Evolutionary conservation across 2,113 vertebrate genomes (phyloP).

Genomic region (Oxyruncus cristatus): DNA sequence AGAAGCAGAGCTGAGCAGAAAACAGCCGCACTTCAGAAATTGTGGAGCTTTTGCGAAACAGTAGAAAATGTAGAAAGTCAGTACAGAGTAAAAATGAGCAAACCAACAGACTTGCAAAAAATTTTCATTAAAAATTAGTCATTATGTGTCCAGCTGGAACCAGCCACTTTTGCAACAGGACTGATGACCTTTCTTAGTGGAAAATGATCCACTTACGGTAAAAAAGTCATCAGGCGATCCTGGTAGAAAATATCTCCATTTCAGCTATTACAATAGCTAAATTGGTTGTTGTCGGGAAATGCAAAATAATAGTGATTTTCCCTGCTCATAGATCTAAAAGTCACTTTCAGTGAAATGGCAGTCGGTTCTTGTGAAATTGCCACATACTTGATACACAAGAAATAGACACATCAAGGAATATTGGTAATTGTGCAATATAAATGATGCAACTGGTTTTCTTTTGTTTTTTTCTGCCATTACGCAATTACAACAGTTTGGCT

Average conservation of each 20-base stretch:
- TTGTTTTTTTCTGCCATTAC: not conserved
- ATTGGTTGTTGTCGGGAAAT: not conserved
- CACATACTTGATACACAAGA: not conserved
- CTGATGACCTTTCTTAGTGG: not conserved
- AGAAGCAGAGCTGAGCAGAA: not conserved
- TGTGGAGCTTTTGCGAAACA: not conserved
- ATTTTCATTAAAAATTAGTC: not conserved
- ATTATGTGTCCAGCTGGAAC: not conserved
- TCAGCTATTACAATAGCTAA: not conserved
- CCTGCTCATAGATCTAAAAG: not conserved
- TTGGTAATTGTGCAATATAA: not conserved
- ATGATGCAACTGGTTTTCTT: not conserved
- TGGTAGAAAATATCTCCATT: not conserved
- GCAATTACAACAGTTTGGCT: not conserved
- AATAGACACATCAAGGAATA: not conserved
- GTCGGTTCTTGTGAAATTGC: conserved; percentile 7
- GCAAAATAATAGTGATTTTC: not conserved
- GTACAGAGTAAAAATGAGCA: not conserved
- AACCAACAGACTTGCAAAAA: not conserved
- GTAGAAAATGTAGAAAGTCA: not conserved
- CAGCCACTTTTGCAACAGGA: not conserved
- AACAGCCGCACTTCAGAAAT: not conserved
- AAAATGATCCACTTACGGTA: not conserved
- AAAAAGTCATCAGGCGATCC: not conserved
- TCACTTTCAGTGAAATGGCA: not conserved